A percentile compares a stretch with the other conserved stretches of the same genome.
Evolutionary conservation across 2,797 vertebrate species (phyloP).

Genomic region (Sebastes hopkinsi): DNA sequence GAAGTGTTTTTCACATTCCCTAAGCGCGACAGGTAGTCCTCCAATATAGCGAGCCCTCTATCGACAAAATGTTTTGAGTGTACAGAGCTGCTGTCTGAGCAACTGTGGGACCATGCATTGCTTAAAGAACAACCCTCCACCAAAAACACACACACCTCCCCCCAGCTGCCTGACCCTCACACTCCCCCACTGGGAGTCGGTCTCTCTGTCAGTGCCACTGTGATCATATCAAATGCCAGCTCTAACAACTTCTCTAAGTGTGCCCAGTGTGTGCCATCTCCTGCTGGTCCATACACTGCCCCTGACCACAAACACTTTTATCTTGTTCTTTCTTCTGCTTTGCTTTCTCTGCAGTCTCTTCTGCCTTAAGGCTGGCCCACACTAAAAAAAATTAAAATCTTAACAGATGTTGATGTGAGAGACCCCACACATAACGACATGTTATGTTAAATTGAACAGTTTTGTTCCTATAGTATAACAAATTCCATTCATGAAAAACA

Average conservation of each 20-base stretch:
- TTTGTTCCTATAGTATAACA: too few species aligned
- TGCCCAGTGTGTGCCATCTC: slow-evolving; percentile 21
- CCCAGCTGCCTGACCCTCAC: slow-evolving; percentile 39
- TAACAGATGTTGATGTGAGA: background rate
- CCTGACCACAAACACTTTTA: background rate
- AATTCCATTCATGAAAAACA: too few species aligned
- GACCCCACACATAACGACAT: too few species aligned
- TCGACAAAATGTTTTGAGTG: slow-evolving; percentile 33
- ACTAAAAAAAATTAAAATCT: background rate
- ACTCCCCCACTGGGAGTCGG: slow-evolving; percentile 37
- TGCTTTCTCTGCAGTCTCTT: background rate
- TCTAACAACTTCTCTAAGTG: slow-evolving; percentile 50
- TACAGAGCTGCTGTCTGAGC: slow-evolving; percentile 6
- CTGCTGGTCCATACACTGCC: slow-evolving; percentile 16
- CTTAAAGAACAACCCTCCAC: slow-evolving; percentile 16
- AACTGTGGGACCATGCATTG: background rate
- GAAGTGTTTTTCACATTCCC: slow-evolving; percentile 37
- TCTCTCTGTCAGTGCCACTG: slow-evolving; percentile 27
- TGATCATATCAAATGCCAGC: slow-evolving; percentile 59
- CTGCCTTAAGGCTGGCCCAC: background rate
- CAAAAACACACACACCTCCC: background rate
- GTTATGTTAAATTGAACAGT: too few species aligned
- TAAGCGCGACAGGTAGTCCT: slow-evolving; percentile 40
- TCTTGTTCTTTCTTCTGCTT: background rate
- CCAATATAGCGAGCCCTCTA: background rate